Evolutionary conservation across 1,140 invertebrate species (phyloP).

Genomic region (Aricia agestis): DNA sequence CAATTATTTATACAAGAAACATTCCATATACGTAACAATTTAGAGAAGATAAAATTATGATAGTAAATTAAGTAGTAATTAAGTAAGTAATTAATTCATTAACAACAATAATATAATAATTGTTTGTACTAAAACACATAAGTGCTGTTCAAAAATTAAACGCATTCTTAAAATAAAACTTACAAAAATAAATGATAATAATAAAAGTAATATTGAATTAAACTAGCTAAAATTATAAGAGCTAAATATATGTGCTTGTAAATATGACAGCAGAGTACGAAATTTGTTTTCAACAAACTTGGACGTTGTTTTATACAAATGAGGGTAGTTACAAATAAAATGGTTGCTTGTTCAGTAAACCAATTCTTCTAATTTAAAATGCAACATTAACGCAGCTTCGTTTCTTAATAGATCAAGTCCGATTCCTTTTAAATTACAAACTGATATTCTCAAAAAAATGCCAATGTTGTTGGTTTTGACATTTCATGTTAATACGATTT

Average conservation of each 20-base stretch:
- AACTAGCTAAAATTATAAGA: background rate
- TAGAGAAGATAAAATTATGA: background rate
- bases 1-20: background rate
- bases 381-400: too few relatives aligned
- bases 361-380: too few relatives aligned
- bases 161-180: too few relatives aligned
- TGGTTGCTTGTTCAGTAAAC: too few relatives aligned
- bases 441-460: too few relatives aligned
- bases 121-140: background rate
- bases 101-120: background rate
- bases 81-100: background rate
- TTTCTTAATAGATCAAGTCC: too few relatives aligned
- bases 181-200: too few relatives aligned
- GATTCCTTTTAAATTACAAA: too few relatives aligned
- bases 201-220: background rate
- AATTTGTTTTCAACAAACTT: background rate
- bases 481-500: too few relatives aligned
- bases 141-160: background rate
- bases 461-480: too few relatives aligned
- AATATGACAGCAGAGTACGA: background rate
- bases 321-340: too few relatives aligned
- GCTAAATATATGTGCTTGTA: background rate
- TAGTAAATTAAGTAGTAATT: background rate
- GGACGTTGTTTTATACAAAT: too few relatives aligned
- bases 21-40: background rate